A percentile compares a stretch with the other conserved stretches of the same genome.
Evolutionary conservation across 53 echinoderm and acorn worm species (phyloP).

Genomic region (Pentamera pediparva): DNA sequence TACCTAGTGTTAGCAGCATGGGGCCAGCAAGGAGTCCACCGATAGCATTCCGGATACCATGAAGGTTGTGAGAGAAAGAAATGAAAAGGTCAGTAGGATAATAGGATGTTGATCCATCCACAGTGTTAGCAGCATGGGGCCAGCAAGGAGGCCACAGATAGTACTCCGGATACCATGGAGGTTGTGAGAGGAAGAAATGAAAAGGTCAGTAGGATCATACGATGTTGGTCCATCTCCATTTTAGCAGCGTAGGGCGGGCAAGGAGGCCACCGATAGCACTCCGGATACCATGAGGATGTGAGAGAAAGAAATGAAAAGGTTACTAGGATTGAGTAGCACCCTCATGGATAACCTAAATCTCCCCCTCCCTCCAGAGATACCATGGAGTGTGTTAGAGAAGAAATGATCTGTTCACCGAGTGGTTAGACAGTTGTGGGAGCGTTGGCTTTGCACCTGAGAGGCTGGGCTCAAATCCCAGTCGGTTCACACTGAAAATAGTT

Average conservation of each 20-base stretch:
- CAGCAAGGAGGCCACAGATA: slow-evolving; percentile 68
- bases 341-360: too few species aligned
- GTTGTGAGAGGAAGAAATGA: slow-evolving; percentile 80
- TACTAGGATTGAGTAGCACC: too few species aligned
- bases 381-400: too few species aligned
- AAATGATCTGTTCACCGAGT: too few species aligned
- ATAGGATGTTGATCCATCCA: background rate
- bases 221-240: background rate
- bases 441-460: too few species aligned
- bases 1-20: too few species aligned
- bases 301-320: slow-evolving; percentile 96
- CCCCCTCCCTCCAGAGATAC: too few species aligned
- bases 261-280: slow-evolving; percentile 61
- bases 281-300: slow-evolving; percentile 93
- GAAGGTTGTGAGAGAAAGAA: slow-evolving; percentile 91
- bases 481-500: too few species aligned
- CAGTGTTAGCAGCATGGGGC: too few species aligned
- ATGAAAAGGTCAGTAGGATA: slow-evolving; percentile 64
- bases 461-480: too few species aligned
- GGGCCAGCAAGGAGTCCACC: slow-evolving; percentile 61
- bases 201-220: background rate
- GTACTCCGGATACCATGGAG: slow-evolving; percentile 82
- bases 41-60: slow-evolving; percentile 82
- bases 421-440: too few species aligned
- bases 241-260: slow-evolving; percentile 58